These are phyloP conservation scores for Aricia artaxerxes DNA, from an alignment of 2,888 invertebrate species.

Conservation along the genomic window DNA sequence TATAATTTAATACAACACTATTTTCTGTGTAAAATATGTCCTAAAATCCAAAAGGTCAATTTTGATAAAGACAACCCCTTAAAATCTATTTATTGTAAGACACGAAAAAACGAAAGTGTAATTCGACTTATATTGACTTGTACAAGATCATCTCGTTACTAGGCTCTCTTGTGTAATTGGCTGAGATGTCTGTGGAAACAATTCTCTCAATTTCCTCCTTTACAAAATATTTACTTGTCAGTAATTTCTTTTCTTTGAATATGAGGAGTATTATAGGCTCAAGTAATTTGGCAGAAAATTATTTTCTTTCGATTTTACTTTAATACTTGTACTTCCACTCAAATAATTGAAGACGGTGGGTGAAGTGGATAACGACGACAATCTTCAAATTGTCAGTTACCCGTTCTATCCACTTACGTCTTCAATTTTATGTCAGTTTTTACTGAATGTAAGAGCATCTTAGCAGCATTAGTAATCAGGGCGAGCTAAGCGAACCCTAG, in stretches of 20 bases:
- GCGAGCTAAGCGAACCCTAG: too few species aligned
- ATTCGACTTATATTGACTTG: background rate
- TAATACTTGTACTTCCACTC: background rate
- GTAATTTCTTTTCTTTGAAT: background rate
- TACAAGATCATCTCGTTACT: background rate
- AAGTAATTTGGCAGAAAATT: background rate
- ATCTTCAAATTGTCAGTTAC: too few species aligned
- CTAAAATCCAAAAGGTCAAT: background rate
- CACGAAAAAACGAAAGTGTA: background rate
- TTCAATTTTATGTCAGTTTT: too few species aligned
- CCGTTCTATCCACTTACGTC: too few species aligned
- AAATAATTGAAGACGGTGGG: background rate
- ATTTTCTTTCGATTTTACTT: background rate
- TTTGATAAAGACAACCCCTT: background rate
- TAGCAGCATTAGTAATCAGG: too few species aligned
- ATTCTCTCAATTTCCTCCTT: background rate
- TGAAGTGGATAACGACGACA: too few species aligned
- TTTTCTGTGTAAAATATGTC: background rate
- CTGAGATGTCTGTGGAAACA: background rate
- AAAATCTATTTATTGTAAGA: background rate
- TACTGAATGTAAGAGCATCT: too few species aligned
- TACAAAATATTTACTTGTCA: background rate
- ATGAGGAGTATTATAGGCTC: background rate
- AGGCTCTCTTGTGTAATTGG: background rate
- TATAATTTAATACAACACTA: too few species aligned